Evolutionary conservation across 2,113 vertebrate genomes (phyloP).

Genomic region (Microtus ochrogaster): DNA sequence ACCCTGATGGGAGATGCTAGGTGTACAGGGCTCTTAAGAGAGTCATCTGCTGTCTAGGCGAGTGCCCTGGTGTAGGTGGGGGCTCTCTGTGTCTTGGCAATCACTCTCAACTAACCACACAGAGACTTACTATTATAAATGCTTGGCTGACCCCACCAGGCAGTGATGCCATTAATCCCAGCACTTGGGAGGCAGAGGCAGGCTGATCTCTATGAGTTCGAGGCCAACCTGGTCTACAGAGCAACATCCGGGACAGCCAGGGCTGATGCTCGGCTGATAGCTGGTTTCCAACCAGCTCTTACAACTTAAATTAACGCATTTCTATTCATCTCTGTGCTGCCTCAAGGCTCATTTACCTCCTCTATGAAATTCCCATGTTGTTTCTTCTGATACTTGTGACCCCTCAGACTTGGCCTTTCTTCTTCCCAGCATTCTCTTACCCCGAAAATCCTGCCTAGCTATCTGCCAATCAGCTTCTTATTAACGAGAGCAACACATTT

Average conservation of each 20-base stretch:
- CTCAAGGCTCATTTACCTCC: not conserved
- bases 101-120: not conserved
- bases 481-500: not conserved
- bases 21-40: not conserved
- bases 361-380: not conserved
- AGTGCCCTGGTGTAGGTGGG: not conserved
- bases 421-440: not conserved
- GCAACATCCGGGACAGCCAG: too few species aligned
- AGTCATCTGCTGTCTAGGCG: accelerated
- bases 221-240: too few species aligned
- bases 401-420: not conserved
- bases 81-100: not conserved
- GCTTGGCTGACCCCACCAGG: not conserved
- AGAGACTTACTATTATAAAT: not conserved
- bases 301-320: not conserved
- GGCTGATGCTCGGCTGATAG: not conserved
- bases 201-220: too few species aligned
- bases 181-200: too few species aligned
- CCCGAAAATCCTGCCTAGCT: not conserved
- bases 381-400: not conserved
- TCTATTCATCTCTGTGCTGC: not conserved
- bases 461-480: not conserved
- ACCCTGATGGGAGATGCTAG: not conserved
- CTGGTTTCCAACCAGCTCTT: not conserved
- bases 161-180: too few species aligned